Conservation (phyloP, 2,113 vertebrate species). For the Proterorhinus semilunaris region DNA sequence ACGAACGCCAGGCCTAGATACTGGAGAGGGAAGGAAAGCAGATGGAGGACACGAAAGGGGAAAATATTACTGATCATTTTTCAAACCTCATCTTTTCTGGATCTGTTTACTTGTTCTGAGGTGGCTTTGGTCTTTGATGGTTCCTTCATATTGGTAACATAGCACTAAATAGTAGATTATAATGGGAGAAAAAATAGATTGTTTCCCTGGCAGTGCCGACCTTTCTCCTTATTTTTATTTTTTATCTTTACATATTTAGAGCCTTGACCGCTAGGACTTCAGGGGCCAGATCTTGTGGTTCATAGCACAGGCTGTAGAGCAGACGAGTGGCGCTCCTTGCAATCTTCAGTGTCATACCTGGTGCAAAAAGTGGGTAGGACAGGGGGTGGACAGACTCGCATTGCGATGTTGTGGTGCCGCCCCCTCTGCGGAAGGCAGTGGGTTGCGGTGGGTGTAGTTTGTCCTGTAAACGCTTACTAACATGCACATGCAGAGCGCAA, state of each 20-base stretch:
- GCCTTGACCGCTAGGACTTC: too few relatives aligned
- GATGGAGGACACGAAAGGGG: not conserved
- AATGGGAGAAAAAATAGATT: not conserved
- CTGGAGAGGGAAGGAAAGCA: constrained; percentile 4
- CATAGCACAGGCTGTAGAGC: too few relatives aligned
- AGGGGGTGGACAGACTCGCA: too few relatives aligned
- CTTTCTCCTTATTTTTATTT: not conserved
- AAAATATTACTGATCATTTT: constrained; percentile 10
- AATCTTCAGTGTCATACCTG: too few relatives aligned
- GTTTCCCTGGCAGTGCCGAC: not conserved
- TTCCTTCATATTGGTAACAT: not conserved
- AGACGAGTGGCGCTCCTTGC: too few relatives aligned
- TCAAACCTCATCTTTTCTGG: not conserved
- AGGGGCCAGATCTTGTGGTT: too few relatives aligned
- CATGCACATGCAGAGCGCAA: too few relatives aligned
- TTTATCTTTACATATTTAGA: not conserved
- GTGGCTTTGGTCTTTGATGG: not conserved
- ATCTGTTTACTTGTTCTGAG: not conserved
- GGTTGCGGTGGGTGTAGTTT: too few relatives aligned
- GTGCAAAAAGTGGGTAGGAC: too few relatives aligned
- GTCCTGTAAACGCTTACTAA: too few relatives aligned
- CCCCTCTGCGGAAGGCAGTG: too few relatives aligned
- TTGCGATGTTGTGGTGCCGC: too few relatives aligned
- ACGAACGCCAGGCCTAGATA: constrained; percentile 29
- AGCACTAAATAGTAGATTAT: not conserved